phyloP scores from a whole-genome alignment of 1,140 invertebrate genomes.

The Scaptomyza pallida region DNA sequence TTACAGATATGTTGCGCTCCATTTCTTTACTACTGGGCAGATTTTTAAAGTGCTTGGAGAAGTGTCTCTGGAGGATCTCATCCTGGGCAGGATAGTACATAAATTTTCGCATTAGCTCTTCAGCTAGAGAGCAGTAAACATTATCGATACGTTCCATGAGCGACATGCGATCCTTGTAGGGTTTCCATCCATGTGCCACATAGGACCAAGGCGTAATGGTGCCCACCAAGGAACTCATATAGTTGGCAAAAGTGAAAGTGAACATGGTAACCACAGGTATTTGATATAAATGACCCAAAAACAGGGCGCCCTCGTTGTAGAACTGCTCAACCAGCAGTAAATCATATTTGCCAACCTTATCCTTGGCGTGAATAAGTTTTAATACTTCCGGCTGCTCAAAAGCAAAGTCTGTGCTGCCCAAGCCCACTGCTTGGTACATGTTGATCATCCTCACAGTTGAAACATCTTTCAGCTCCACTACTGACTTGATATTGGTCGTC shows the following conservation, averaged over 20 bases:
- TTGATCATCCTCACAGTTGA: slow-evolving; percentile 18
- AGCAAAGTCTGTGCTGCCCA: slow-evolving; percentile 71
- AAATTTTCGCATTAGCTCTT: slow-evolving; percentile 57
- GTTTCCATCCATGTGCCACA: slow-evolving; percentile 73
- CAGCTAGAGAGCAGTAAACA: slow-evolving; percentile 34
- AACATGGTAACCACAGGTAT: slow-evolving; percentile 76
- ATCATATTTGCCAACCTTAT: slow-evolving; percentile 80
- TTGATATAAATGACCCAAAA: slow-evolving; percentile 78
- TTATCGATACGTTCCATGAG: slow-evolving; percentile 82
- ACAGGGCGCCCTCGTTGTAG: slow-evolving; percentile 81
- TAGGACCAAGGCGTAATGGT: slow-evolving; percentile 76
- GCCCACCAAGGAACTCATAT: slow-evolving; percentile 81
- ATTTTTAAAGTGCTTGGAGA: slow-evolving; percentile 60
- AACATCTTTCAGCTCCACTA: slow-evolving; percentile 56
- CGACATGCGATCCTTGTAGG: slow-evolving; percentile 79
- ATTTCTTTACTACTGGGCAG: slow-evolving; percentile 84
- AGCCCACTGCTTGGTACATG: slow-evolving; percentile 74
- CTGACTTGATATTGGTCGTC: slow-evolving; percentile 11
- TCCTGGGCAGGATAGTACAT: slow-evolving; percentile 72
- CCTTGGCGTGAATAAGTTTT: slow-evolving; percentile 73
- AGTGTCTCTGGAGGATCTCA: slow-evolving; percentile 67
- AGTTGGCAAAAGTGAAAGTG: slow-evolving; percentile 74
- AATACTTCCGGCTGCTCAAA: slow-evolving; percentile 79
- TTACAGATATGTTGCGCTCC: slow-evolving; percentile 84
- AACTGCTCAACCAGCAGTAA: slow-evolving; percentile 83